These are phyloP conservation scores for Eulithis testata DNA, from an alignment of 2,888 invertebrate genomes.

Conservation along the genomic window DNA sequence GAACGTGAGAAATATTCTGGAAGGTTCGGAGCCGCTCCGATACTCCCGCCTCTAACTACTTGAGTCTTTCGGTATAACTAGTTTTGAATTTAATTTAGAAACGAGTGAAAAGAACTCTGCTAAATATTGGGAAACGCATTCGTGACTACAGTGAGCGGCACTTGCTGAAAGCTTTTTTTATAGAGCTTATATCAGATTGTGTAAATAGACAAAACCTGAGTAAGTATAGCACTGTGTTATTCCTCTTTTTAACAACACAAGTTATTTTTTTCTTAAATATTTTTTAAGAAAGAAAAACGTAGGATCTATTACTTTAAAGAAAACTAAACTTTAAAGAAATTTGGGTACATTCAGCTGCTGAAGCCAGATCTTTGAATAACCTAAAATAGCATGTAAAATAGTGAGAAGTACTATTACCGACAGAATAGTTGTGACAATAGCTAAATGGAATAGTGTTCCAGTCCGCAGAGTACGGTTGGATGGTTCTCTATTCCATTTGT, in stretches of 20 bases:
- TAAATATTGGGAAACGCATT: conserved; percentile 18
- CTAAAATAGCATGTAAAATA: background rate
- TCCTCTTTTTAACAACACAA: background rate
- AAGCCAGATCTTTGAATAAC: background rate
- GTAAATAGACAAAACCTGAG: background rate
- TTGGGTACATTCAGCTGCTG: too few species aligned
- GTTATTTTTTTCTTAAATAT: too few species aligned
- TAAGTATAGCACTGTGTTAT: background rate
- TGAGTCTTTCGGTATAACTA: conserved; percentile 33
- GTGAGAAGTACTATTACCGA: too few species aligned
- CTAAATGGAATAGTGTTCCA: too few species aligned
- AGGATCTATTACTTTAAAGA: too few species aligned
- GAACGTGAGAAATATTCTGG: conserved; percentile 40
- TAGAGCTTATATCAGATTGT: too few species aligned
- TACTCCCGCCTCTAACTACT: conserved; percentile 27
- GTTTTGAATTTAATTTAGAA: conserved; percentile 40
- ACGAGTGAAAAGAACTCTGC: conserved; percentile 33
- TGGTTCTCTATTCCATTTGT: too few species aligned
- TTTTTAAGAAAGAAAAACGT: too few species aligned
- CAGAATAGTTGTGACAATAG: too few species aligned
- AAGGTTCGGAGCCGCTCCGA: conserved; percentile 21
- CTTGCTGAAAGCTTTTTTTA: too few species aligned
- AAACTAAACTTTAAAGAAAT: too few species aligned
- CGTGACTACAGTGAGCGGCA: background rate
- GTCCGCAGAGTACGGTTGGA: too few species aligned